Base-by-base conservation (phyloP, 2,113 vertebrate genomes). In the Camarhynchus parvulus region DNA sequence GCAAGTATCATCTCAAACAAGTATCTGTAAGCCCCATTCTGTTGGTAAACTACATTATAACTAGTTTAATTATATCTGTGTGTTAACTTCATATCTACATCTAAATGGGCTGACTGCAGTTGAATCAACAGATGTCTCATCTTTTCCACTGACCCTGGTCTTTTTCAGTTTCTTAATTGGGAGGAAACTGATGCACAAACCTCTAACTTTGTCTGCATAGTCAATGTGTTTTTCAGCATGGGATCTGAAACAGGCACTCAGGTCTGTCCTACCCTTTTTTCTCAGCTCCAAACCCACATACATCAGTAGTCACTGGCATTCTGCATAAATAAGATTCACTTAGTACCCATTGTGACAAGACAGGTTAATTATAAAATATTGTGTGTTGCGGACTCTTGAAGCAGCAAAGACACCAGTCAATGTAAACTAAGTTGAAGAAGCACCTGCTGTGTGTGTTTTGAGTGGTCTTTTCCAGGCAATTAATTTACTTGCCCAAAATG, bases 401-500 rank as follows among this genome's bases (percentile, higher is more conserved):
- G 80, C 37, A 92, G 41, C 20, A 78, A 91, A 83, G 42, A 92
- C 95, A 87, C 52, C 62, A 92, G 89, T 93, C 91, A 93, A 95
- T 95, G 80, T 75, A 95, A 91, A 90, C 46, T 68, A 85, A 95
- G 55, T 27, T 91, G 84, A 94, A 94, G 63, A 87, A 91, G 70
- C 67, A 92, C 92, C 83, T 95, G 82, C 83, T 94, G 83, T 81
- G 87, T 56, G 19, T 94, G 63, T 88, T 93, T 96, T 70, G 41
- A 96, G 52, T 83, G 87, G 70, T 66, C 53, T 85, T 97, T 93
- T 94, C 72, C 77, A 94, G 91, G 74, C 67, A 95, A 93, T 95
- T 94, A 92, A 89, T 95, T 96, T 52, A 76, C 55, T 83, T 89
- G 61, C 58, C 76, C 63, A 53, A 59, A 94, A 92, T 80, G 76